phyloP scores from a whole-genome alignment of 2,888 invertebrate genomes.

The Cheilosia variabilis region DNA sequence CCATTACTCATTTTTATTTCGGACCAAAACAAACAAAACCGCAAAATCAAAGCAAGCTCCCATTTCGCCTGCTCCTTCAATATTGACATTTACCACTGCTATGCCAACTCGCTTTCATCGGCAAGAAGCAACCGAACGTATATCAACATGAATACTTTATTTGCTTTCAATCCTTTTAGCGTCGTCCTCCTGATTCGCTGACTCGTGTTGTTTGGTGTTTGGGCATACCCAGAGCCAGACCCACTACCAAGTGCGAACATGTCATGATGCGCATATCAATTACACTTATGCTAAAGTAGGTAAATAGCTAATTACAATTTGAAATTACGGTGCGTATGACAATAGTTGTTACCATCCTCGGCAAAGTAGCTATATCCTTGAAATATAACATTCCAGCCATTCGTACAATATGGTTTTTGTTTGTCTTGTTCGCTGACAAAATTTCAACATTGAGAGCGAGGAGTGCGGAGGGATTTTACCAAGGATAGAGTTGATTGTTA shows the following conservation, averaged over 20 bases:
- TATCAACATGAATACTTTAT: conserved; percentile 40
- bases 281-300: conserved; percentile 16
- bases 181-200: conserved; percentile 25
- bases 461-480: background rate
- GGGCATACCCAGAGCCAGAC: conserved; percentile 5
- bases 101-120: conserved; percentile 31
- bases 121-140: conserved; percentile 2
- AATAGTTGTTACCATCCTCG: conserved; percentile 20
- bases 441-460: background rate
- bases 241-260: background rate
- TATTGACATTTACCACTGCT: conserved; percentile 45
- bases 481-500: background rate
- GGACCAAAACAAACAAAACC: conserved; percentile 41
- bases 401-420: conserved; percentile 2
- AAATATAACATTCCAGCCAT: conserved; percentile 4
- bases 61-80: conserved; percentile 35
- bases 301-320: conserved; percentile 32
- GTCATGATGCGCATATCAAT: conserved; percentile 15
- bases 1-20: conserved; percentile 11
- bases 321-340: conserved; percentile 21
- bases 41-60: conserved; percentile 36
- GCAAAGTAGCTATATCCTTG: background rate
- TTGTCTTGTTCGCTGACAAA: background rate
- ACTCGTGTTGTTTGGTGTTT: background rate
- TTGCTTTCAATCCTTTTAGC: conserved; percentile 44